Base-by-base conservation (phyloP, 2,888 invertebrate species). In the Tenthredo livida region DNA sequence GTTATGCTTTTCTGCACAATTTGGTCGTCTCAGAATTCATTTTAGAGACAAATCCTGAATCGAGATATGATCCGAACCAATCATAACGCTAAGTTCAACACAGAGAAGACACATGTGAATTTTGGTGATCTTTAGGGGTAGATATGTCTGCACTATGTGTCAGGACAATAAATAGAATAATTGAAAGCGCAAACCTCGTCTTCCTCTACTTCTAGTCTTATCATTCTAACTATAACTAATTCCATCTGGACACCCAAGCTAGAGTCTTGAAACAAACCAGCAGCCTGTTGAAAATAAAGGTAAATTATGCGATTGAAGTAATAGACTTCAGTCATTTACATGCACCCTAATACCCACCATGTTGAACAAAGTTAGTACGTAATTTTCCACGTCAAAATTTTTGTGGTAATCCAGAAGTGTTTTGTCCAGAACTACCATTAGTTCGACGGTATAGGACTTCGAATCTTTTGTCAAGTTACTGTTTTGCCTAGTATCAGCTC, bases 301-400 rank as follows among this genome's bases (percentile, higher is more conserved):
- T 9, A 61, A 47, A 40, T 6, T n/a, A 17, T 33, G 50, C 6
- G n/a, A 47, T 25, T 84, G 10, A 21, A 67, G 17, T n/a, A 29
- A 58, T 21, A 7, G 25, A 40, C 15, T 84, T n/a, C n/a, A 58
- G 47, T 15, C 9, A 78, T 17, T n/a, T n/a, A n/a, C n/a, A n/a
- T n/a, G n/a, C 37, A 37, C 37, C 37, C 37, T 37, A 7, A 37
- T 37, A 89, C 92, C 91, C 90, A 94, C 95, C 94, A 95, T 95
- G 89, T 95, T 95, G 91, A 95, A 94, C 72, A 95, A 93, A 1
- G 95, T 95, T 17, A 95, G 90, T 15, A 95, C 93, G 87, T 95
- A 95, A 75, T 94, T 94, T 87, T 95, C 94, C 40, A 95, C 91
- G 89, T 95, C 95, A 86, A 94, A 93, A 84, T 94, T 92, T 84